Conservation (phyloP, 2,797 vertebrate genomes). For the Linurgus olivaceus region DNA sequence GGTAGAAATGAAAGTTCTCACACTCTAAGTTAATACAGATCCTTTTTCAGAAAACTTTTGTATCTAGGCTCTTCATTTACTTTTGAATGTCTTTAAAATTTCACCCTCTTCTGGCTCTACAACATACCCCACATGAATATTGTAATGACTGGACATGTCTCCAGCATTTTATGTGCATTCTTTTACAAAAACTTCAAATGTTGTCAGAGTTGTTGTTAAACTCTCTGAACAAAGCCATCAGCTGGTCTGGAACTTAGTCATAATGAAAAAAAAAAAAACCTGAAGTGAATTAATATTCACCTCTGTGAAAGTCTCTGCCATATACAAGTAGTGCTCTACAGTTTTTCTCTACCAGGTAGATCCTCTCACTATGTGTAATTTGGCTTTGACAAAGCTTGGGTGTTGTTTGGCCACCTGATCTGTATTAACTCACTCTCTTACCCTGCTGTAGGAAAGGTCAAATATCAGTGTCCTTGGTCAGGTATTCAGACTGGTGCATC, state of each 20-base stretch:
- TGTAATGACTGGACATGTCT: neutral
- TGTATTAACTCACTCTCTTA: neutral
- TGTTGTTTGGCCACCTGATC: neutral
- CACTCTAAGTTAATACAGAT: neutral
- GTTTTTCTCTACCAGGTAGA: neutral
- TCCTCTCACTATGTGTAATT: neutral
- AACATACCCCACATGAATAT: neutral
- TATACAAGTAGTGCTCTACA: neutral
- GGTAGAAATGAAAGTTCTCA: neutral
- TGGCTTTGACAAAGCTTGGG: neutral
- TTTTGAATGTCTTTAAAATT: neutral
- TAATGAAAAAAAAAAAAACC: neutral
- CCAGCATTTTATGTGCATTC: neutral
- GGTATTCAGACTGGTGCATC: neutral
- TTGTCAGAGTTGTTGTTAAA: neutral
- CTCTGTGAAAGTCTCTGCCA: neutral
- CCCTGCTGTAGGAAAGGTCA: neutral
- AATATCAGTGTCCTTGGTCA: neutral
- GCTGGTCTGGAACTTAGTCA: neutral
- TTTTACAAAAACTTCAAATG: neutral
- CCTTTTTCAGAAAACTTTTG: neutral
- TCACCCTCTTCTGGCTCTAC: neutral
- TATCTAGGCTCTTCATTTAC: neutral
- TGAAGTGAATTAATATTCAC: neutral
- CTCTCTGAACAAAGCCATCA: neutral